Evolutionary conservation across 2,113 vertebrate genomes (phyloP).

Genomic region (Chrysemys picta): DNA sequence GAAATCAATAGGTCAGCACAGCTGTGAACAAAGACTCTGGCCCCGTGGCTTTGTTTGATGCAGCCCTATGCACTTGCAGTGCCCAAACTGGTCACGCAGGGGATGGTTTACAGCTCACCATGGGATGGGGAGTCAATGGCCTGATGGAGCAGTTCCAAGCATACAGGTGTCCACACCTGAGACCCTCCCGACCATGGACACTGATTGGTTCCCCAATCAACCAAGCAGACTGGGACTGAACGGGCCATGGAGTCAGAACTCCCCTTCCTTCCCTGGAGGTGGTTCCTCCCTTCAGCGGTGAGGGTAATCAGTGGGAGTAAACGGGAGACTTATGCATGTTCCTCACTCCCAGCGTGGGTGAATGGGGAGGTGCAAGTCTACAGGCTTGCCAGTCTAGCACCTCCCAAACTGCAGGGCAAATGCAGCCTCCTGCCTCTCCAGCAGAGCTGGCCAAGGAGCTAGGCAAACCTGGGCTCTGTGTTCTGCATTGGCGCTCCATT

Average conservation of each 20-base stretch:
- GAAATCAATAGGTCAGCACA: not conserved
- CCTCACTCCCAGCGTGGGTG: not conserved
- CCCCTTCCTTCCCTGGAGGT: not conserved
- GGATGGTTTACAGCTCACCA: no score
- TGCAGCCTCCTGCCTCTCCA: not conserved
- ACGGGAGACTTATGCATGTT: not conserved
- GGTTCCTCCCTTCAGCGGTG: not conserved
- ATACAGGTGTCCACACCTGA: no score
- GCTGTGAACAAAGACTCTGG: not conserved
- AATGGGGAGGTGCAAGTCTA: not conserved
- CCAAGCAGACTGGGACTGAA: not conserved
- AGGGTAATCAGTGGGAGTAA: not conserved
- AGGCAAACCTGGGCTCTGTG: not conserved
- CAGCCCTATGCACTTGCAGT: no score
- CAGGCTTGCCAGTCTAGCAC: not conserved
- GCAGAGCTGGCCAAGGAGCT: not conserved
- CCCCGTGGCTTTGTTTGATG: no score
- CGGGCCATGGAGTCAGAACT: not conserved
- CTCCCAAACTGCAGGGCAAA: not conserved
- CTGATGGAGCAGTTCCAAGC: no score
- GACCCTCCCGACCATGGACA: no score
- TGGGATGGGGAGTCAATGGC: no score
- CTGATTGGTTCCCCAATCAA: not conserved
- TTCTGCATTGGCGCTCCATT: not conserved
- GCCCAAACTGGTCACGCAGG: no score